Evolutionary conservation across 2,797 vertebrate genomes (phyloP).

Genomic region (Otolemur crassicaudatus): DNA sequence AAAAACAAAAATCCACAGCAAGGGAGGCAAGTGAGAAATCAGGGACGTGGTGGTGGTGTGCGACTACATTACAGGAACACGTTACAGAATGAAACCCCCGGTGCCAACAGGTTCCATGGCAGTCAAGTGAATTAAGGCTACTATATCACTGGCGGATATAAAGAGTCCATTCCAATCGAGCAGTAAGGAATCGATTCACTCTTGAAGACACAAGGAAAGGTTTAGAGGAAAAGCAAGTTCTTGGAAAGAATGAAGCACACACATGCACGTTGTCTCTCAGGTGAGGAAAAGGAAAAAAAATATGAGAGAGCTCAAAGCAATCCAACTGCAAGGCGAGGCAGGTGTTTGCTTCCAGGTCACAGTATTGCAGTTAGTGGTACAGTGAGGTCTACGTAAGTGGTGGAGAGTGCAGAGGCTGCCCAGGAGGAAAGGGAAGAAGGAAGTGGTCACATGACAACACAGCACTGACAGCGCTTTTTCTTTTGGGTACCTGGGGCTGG

Average conservation of each 20-base stretch:
- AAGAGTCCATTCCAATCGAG: slow-evolving; percentile 84
- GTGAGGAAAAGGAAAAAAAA: slow-evolving; percentile 61
- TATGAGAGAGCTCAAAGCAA: slow-evolving; percentile 87
- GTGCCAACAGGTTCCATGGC: slow-evolving; percentile 71
- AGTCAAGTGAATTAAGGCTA: slow-evolving; percentile 87
- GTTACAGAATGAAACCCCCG: slow-evolving; percentile 68
- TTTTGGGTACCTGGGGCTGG: slow-evolving; percentile 92
- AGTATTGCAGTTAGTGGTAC: slow-evolving; percentile 94
- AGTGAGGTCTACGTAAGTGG: slow-evolving; percentile 90
- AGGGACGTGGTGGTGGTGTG: not conserved
- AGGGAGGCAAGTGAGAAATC: slow-evolving; percentile 70
- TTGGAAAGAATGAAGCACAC: slow-evolving; percentile 76
- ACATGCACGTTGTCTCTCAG: slow-evolving; percentile 78
- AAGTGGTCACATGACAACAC: slow-evolving; percentile 98
- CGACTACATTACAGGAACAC: slow-evolving; percentile 71
- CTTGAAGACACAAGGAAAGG: slow-evolving; percentile 82
- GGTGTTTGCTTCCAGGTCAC: slow-evolving; percentile 93
- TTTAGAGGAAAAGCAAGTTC: slow-evolving; percentile 77
- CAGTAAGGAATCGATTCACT: slow-evolving; percentile 83
- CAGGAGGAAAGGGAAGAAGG: slow-evolving; percentile 84
- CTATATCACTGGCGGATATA: slow-evolving; percentile 79
- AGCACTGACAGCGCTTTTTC: slow-evolving; percentile 99
- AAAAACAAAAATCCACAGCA: slow-evolving; percentile 78
- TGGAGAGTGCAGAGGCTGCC: slow-evolving; percentile 90
- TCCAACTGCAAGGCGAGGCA: slow-evolving; percentile 90